These are phyloP conservation scores for Tetheella fluctuosa DNA, from an alignment of 2,888 invertebrate species.

Conservation along the genomic window DNA sequence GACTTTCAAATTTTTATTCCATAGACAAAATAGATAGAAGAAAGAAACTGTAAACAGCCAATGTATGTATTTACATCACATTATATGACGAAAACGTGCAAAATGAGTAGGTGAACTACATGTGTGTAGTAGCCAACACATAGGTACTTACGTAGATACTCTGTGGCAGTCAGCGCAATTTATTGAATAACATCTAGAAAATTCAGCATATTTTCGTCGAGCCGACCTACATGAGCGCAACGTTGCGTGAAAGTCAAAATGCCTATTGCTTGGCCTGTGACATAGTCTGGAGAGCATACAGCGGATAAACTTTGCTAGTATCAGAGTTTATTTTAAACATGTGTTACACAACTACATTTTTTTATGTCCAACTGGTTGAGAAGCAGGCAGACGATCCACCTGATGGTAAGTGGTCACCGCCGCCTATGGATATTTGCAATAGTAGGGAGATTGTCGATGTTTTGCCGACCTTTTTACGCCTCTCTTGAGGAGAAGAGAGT, in stretches of 20 bases:
- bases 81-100: neutral
- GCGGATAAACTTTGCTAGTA: neutral
- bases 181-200: constrained; percentile 6
- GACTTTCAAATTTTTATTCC: neutral
- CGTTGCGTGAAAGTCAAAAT: neutral
- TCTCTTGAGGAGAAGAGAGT: no score
- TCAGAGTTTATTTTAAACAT: no score
- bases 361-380: no score
- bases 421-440: no score
- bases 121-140: neutral
- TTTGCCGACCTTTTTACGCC: no score
- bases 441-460: no score
- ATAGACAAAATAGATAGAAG: neutral
- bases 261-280: neutral
- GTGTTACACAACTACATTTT: no score
- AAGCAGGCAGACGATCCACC: no score
- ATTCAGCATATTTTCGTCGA: neutral
- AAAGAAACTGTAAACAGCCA: neutral
- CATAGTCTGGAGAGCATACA: neutral
- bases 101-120: neutral
- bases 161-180: neutral
- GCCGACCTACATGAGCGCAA: neutral
- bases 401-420: no score
- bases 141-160: neutral
- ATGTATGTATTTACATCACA: neutral